Evolutionary conservation across 2,888 invertebrate species (phyloP).

Genomic region (Teleiodes luculella): DNA sequence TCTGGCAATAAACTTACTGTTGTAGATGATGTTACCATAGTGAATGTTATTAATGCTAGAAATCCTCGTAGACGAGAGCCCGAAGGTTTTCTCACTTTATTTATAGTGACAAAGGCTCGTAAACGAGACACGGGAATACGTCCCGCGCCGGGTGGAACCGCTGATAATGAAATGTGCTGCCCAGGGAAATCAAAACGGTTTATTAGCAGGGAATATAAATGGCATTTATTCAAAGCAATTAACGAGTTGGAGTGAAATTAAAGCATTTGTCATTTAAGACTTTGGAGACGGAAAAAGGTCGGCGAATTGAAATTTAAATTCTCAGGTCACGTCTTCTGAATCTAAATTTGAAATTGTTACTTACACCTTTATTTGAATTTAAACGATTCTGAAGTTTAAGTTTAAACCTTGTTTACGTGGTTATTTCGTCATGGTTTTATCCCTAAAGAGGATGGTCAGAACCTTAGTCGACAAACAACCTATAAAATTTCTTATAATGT

Average conservation of each 20-base stretch:
- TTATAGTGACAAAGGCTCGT: constrained; percentile 44
- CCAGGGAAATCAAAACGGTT: constrained; percentile 62
- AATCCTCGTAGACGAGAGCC: not conserved
- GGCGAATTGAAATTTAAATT: not conserved
- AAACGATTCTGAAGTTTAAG: too few species aligned
- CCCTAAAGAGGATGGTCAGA: too few species aligned
- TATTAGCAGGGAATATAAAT: constrained; percentile 59
- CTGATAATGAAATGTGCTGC: constrained; percentile 52
- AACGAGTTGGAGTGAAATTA: constrained; percentile 25
- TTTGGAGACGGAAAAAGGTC: not conserved
- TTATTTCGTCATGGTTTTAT: too few species aligned
- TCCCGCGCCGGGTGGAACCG: constrained; percentile 22
- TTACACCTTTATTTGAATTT: too few species aligned
- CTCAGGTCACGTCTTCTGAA: too few species aligned
- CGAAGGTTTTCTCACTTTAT: constrained; percentile 28
- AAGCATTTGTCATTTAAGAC: constrained; percentile 10
- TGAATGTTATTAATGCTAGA: not conserved
- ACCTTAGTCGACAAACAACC: too few species aligned
- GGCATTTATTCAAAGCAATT: constrained; percentile 49
- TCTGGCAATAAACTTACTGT: too few species aligned
- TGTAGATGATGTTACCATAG: too few species aligned
- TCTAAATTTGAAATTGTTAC: too few species aligned
- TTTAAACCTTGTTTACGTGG: too few species aligned
- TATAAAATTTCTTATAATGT: too few species aligned
- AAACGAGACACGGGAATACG: constrained; percentile 34